Conservation (phyloP, 23 tunicate genomes). For the Corella eumyota region DNA sequence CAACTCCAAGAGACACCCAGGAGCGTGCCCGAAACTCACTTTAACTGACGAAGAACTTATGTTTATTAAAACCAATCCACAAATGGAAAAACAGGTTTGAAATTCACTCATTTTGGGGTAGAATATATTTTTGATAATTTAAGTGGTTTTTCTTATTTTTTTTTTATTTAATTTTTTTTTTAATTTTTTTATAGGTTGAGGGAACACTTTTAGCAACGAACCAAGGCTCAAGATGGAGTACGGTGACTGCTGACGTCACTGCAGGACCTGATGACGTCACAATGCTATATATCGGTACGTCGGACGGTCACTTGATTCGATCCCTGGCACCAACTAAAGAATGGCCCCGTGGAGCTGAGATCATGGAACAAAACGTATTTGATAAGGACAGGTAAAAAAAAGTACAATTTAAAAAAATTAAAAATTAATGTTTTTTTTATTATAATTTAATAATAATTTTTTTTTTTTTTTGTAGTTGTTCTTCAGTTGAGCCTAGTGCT, state of each 20-base stretch:
- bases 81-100: slow-evolving; percentile 46
- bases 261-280: slow-evolving; percentile 42
- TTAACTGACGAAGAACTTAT: slow-evolving; percentile 43
- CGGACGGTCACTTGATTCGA: slow-evolving; percentile 38
- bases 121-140: not conserved
- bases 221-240: slow-evolving; percentile 57
- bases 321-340: slow-evolving; percentile 20
- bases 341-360: slow-evolving; percentile 11
- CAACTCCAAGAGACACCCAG: slow-evolving; percentile 45
- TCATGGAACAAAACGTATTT: slow-evolving; percentile 32
- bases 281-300: slow-evolving; percentile 41
- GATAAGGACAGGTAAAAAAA: slow-evolving; percentile 34
- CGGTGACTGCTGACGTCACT: slow-evolving; percentile 17
- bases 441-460: not conserved
- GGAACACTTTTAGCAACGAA: slow-evolving; percentile 50
- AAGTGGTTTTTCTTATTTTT: slow-evolving; percentile 3
- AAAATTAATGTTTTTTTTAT: not conserved
- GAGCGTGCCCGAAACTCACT: slow-evolving; percentile 32
- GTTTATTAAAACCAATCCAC: slow-evolving; percentile 68
- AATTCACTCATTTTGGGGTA: not conserved
- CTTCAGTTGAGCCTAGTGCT: not conserved
- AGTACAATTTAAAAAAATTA: not conserved
- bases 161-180: not conserved
- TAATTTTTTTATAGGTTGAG: slow-evolving; percentile 21
- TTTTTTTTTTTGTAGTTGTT: slow-evolving; percentile 7